These are phyloP conservation scores for Otis tarda DNA, from an alignment of 2,113 vertebrate species.

Conservation along the genomic window DNA sequence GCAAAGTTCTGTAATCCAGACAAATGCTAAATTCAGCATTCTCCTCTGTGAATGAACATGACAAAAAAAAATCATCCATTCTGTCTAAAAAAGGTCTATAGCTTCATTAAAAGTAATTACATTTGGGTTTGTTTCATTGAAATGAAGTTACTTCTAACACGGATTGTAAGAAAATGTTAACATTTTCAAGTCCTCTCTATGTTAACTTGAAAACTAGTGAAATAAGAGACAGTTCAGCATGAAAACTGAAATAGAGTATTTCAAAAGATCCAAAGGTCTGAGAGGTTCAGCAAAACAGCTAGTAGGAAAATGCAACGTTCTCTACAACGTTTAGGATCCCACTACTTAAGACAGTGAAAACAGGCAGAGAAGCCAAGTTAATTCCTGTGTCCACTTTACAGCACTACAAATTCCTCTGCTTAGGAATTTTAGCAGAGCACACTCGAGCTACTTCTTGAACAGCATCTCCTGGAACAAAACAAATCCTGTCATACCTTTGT, in stretches of 20 bases:
- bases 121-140: neutral
- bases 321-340: neutral
- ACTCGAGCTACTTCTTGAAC: neutral
- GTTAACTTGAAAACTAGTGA: neutral
- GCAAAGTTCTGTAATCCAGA: neutral
- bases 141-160: neutral
- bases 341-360: neutral
- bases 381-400: neutral
- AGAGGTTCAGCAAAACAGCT: neutral
- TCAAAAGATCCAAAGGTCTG: neutral
- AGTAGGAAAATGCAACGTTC: neutral
- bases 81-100: neutral
- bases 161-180: neutral
- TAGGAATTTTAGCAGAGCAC: neutral
- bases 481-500: neutral
- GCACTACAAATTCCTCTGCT: neutral
- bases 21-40: neutral
- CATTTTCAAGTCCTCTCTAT: neutral
- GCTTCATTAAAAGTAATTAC: neutral
- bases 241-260: neutral
- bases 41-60: rapidly evolving
- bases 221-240: neutral
- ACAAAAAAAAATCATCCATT: neutral
- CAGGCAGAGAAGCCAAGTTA: neutral
- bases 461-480: neutral